Percentiles rank a stretch among this genome's conserved stretches.
These are phyloP conservation scores for Rhea pennata DNA, from an alignment of 2,113 vertebrate species.

Conservation along the genomic window DNA sequence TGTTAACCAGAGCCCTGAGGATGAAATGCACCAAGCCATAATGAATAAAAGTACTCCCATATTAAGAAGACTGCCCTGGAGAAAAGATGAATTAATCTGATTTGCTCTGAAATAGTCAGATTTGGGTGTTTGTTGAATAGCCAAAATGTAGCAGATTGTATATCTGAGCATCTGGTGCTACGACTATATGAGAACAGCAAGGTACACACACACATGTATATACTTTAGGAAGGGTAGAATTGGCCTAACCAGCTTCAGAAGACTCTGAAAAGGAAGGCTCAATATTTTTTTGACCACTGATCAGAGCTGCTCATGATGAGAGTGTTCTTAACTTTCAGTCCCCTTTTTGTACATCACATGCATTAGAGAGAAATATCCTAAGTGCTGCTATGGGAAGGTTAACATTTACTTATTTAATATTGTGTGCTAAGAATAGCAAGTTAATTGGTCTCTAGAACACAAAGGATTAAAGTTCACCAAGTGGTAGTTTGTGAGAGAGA, in stretches of 20 bases:
- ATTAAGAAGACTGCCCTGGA: slow-evolving; percentile 38
- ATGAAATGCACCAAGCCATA: background rate
- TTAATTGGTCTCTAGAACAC: background rate
- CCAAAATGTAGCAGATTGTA: background rate
- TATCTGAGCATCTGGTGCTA: background rate
- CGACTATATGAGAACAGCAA: background rate
- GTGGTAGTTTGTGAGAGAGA: background rate
- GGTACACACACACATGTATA: background rate
- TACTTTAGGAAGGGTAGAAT: background rate
- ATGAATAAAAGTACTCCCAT: background rate
- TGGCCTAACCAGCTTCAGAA: background rate
- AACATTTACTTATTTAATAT: slow-evolving; percentile 21
- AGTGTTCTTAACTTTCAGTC: background rate
- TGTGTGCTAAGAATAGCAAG: slow-evolving; percentile 26
- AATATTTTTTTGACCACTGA: background rate
- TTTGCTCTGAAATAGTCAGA: slow-evolving; percentile 59
- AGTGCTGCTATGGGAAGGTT: background rate
- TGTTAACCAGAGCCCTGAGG: slow-evolving; percentile 6
- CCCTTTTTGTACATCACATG: background rate
- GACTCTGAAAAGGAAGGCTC: background rate
- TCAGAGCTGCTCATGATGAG: background rate
- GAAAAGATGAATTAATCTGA: slow-evolving; percentile 42
- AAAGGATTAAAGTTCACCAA: slow-evolving; percentile 10
- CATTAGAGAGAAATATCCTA: background rate
- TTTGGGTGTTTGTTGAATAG: slow-evolving; percentile 23